Evolutionary conservation across 2,888 invertebrate genomes (phyloP), one percentile per base, ranked within the genome.

Genomic region (Drosophila putrida): DNA sequence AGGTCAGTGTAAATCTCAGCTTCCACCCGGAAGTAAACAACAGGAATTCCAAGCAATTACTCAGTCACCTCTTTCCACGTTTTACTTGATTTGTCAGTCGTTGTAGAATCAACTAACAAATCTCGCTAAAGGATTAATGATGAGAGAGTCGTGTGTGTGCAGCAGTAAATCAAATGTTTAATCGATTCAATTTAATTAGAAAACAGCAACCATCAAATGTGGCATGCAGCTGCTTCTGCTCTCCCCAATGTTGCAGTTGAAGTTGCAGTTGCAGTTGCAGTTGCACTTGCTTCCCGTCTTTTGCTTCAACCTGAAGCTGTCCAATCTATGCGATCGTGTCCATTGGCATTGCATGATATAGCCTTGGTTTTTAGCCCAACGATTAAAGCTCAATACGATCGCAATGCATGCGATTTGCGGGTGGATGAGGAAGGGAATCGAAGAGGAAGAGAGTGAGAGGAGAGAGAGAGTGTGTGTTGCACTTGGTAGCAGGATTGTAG

Each of bases 141-240:
- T 49, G 58, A 60, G 44, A 35, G 61, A 71, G 75, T 66, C 41
- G 43, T 55, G 27, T 50, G 27, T 51, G 75, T 62, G 75, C 73
- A 75, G 78, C 78, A 62, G 84, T 90, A 88, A 91, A 90, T 91
- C 91, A 91, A 87, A 79, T 80, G 82, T 67, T 79, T 90, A 91
- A 90, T 91, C 90, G 91, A 88, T 88, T 88, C 87, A 79, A 90
- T 88, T 88, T 90, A 91, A 90, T 91, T 91, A 91, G 90, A 88
- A 87, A 79, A 75, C 70, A 77, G 69, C 81, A 75, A 78, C 68
- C 75, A 75, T 75, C 69, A 77, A 71, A 74, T 66, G 68, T 75
- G 81, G 77, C 76, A 79, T 49, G 71, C 62, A 58, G 69, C 66
- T 43, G 71, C 71, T 71, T 47, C 47, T 47, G 59, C 44, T 31